A percentile compares a stretch with the other conserved stretches of the same genome.
Conservation (phyloP, 2,113 vertebrate genomes). For the Platanista minor region DNA sequence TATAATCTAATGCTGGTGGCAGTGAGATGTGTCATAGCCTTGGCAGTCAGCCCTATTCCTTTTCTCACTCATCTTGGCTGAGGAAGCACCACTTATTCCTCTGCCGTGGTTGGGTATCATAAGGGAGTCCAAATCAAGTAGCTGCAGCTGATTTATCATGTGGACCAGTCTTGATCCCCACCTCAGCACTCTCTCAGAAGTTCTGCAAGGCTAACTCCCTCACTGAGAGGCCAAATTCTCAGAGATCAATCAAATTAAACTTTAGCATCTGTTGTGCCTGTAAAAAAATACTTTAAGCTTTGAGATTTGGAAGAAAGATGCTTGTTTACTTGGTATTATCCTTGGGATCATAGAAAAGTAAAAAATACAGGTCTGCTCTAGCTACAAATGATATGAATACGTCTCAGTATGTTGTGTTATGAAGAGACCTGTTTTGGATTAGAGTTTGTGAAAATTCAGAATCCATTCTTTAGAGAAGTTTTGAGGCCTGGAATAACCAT, state of each 20-base stretch:
- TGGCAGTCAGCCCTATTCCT: neutral
- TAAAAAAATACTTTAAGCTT: neutral
- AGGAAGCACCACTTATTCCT: neutral
- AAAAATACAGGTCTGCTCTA: neutral
- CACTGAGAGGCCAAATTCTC: neutral
- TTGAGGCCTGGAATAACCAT: neutral
- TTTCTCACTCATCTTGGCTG: neutral
- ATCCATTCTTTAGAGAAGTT: neutral
- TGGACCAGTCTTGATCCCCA: neutral
- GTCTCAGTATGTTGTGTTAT: neutral
- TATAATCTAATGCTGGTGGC: neutral
- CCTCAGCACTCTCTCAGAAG: neutral
- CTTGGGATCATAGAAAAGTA: neutral
- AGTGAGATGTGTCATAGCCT: neutral
- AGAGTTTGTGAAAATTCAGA: neutral
- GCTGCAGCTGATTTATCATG: neutral
- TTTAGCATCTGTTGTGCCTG: neutral
- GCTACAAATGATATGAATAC: neutral
- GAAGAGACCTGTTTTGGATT: neutral
- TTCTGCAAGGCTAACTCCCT: neutral
- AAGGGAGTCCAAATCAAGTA: neutral
- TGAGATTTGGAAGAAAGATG: neutral
- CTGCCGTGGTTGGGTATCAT: neutral
- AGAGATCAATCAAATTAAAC: neutral
- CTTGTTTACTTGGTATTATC: neutral